Evolutionary conservation across 1,140 invertebrate genomes (phyloP), one percentile per base, ranked within the genome.

Genomic region (Drosophila takahashii): DNA sequence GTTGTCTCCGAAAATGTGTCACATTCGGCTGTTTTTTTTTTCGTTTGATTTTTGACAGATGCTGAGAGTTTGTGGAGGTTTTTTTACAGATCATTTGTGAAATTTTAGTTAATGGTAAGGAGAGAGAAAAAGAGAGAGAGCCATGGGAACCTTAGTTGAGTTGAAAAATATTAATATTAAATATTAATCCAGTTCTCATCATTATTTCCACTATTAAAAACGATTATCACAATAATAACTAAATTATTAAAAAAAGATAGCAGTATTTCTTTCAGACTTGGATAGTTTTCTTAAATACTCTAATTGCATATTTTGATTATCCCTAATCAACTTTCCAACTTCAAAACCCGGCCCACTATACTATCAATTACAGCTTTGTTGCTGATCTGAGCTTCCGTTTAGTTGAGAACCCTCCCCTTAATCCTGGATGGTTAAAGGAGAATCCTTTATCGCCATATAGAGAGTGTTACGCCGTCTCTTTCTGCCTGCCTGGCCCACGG

Each of bases 31-130:
- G 32, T 32, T 32, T 32, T 32, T 32, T 32, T 32, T 32, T 32
- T 52, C 1, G 22, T 22, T 52, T 7, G 45, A n/a, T 15, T 56
- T 69, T 70, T 36, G 65, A 71, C 67, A 71, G 67, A 70, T 71
- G 67, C 29, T 47, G 42, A 47, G 67, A 57, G 67, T 70, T 70
- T 10, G 13, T 8, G 4, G 9, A 22, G 13, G 34, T 26, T n/a
- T 39, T 62, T 64, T 60, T 29, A 42, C 34, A 32, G 18, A 36
- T 26, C 34, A 8, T 26, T 53, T 37, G 34, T 53, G 10, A 29
- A 34, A 32, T 26, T 16, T 26, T n/a, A 5, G 16, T 42, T 34
- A 34, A 48, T 34, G 48, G 0, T 32, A 15, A 3, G 4, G 1
- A 26, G 9, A 15, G 6, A 1, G 1, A 15, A 3, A 6, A 0